Conservation (phyloP, 2,113 vertebrate genomes). For the Cinclus cinclus region DNA sequence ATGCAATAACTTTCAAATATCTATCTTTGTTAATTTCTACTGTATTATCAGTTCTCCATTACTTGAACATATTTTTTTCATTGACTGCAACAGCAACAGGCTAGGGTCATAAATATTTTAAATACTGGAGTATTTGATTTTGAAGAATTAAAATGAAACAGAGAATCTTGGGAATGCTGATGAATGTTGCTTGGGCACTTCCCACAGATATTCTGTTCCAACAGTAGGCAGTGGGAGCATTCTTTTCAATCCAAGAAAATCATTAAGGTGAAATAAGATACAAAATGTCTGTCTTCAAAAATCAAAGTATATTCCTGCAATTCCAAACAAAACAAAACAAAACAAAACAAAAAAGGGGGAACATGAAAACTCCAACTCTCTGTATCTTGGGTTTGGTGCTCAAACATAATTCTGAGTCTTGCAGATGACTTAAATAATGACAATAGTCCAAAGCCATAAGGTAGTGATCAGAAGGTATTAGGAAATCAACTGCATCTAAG, state of each 20-base stretch:
- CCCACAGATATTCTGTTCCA: background rate
- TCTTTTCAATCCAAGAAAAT: background rate
- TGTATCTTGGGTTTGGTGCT: background rate
- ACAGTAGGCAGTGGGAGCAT: background rate
- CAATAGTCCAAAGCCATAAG: background rate
- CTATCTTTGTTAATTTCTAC: background rate
- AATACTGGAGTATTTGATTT: background rate
- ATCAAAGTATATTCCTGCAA: background rate
- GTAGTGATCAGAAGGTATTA: background rate
- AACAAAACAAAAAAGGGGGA: background rate
- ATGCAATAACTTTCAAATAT: background rate
- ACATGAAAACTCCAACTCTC: background rate
- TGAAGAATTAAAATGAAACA: background rate
- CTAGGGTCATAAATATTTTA: background rate
- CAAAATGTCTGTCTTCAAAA: background rate
- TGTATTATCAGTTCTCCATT: background rate
- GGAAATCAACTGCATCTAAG: background rate
- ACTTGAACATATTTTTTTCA: background rate
- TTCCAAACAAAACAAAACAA: background rate
- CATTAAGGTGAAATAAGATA: background rate
- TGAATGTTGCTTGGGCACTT: background rate
- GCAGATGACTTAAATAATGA: background rate
- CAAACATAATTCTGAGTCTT: background rate
- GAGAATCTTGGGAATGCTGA: background rate
- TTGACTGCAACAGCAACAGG: background rate